Evolutionary conservation across 2,888 invertebrate genomes (phyloP), one percentile per base, ranked within the genome.

Genomic region (Seladonia tumulorum): DNA sequence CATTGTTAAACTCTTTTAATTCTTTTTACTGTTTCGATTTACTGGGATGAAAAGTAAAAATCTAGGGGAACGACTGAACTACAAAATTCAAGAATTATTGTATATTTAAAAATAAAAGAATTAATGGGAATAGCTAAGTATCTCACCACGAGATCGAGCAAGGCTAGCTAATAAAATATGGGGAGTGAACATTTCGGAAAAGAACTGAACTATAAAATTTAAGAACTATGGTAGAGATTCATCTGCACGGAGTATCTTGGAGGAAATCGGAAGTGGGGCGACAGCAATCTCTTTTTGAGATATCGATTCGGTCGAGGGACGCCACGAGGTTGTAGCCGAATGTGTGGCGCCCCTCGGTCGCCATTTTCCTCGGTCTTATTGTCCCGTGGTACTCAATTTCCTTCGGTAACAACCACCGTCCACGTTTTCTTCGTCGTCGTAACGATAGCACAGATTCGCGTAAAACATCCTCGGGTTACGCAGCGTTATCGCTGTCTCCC

Each of bases 231-330:
- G 45, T 10, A 10, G 4, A 7, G 42, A 45, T 45, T 45, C 10
- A 0, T 45, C 10, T 45, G 10, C 8, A 12, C 45, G 45, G 12
- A 45, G 45, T 1, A 45, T 45, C 57, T 57, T 8, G 22, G 22
- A 22, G 42, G 70, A n/a, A 42, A 42, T 12, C n/a, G n/a, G 70
- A 70, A 42, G 42, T 42, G 70, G 39, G 10, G 70, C 42, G 70
- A 70, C n/a, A 22, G 29, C 57, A n/a, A 57, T 57, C 53, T 53
- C 49, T 25, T 81, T 80, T 86, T 71, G 60, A 18, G 49, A 60
- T 89, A 90, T 90, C 82, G 90, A 90, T 89, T 87, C 35, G 49
- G 39, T 70, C 39, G 14, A n/a, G 70, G 22, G 42, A 39, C 70
- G 70, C 70, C 25, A 53, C n/a, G 68, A 45, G 75, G 63, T 71